Evolutionary conservation across 2,888 invertebrate genomes (phyloP), one percentile per base, ranked within the genome.

Genomic region (Tromatobia lineatoria): DNA sequence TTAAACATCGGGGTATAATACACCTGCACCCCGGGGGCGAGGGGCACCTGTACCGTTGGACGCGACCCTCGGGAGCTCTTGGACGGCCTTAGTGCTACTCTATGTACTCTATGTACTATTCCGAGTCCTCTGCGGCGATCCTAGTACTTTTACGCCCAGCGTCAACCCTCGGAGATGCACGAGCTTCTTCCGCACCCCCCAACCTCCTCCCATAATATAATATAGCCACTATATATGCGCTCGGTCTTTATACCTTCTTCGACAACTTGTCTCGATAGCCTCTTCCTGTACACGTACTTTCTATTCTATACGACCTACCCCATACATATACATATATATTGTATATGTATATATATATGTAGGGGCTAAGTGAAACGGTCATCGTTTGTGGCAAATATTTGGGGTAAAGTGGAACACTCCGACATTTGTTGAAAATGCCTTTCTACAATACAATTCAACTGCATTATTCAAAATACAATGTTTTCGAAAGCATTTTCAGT

Each of bases 41-140:
- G 66, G 81, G 81, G 78, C 84, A 84, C 84, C 84, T 84, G 84
- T 81, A 78, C 81, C 81, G 78, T 78, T 78, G 78, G 75, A 59
- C 57, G 34, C 64, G 81, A 84, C 84, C 84, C 84, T 84, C 75
- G 80, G 81, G 81, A 81, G 81, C 77, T 84, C 80, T 78, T 74
- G 54, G 18, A 59, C 67, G 71, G 52, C 71, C 70, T 23, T 54
- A 59, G 52, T 47, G 34, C 3, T 29, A 29, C 3, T n/a, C n/a
- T 29, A 29, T 4, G 38, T 45, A 42, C 47, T 25, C 29, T n/a
- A n/a, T n/a, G n/a, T n/a, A 45, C 66, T 70, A 47, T 77, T 42
- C 42, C 23, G 38, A 66, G 45, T 25, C 59, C 70, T 34, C 15
- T 67, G 59, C 23, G 61, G 64, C 61, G 74, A 54, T 64, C 47